These are phyloP conservation scores for Psophia crepitans DNA, from an alignment of 2,113 vertebrate species.

Conservation along the genomic window DNA sequence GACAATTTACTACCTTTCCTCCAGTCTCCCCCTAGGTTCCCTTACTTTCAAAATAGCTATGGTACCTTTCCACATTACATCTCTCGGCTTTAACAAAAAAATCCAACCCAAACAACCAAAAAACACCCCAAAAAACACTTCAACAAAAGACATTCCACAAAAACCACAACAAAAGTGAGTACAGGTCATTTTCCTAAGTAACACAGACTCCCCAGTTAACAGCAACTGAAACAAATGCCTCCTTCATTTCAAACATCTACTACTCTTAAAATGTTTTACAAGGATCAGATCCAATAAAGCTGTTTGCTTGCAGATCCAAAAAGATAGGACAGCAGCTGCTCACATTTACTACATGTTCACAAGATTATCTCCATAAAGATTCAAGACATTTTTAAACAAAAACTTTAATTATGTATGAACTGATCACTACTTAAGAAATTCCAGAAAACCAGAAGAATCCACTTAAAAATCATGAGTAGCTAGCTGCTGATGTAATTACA, in stretches of 20 bases:
- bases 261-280: not conserved
- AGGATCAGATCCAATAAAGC: not conserved
- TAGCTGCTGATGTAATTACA: constrained; percentile 32
- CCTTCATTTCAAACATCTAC: not conserved
- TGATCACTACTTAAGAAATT: not conserved
- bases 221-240: not conserved
- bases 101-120: not conserved
- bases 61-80: not conserved
- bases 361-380: not conserved
- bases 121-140: too few relatives aligned
- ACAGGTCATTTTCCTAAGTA: not conserved
- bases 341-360: not conserved
- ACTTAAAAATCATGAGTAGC: not conserved
- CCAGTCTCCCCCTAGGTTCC: not conserved
- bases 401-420: not conserved
- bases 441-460: constrained; percentile 11
- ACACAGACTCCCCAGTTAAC: not conserved
- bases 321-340: not conserved
- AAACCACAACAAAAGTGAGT: not conserved
- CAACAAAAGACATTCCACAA: too few relatives aligned
- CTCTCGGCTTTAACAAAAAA: not conserved
- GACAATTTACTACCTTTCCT: not conserved
- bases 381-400: not conserved
- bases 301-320: not conserved
- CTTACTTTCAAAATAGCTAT: not conserved